Base-by-base conservation (phyloP, 2,888 invertebrate genomes). In the Acleris sparsana region DNA sequence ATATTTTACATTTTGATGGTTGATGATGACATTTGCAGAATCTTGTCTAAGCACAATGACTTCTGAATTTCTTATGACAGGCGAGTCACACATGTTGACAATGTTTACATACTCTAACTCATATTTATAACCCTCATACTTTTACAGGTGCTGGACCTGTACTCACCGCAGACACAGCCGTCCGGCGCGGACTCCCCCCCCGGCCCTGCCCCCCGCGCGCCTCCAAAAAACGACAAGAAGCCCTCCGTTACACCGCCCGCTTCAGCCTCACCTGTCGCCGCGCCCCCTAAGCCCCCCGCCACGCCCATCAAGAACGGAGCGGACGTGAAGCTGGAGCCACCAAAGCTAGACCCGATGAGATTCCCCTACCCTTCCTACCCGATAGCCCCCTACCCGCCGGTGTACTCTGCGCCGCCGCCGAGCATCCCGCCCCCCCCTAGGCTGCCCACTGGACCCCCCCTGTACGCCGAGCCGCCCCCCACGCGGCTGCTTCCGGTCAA, bases 111-210 rank as follows among this genome's bases (percentile, higher is more conserved):
- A 33, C 9, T 33, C 33, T 33, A 9, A 39, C 39, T 39, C 3
- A 33, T 11, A 11, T 33, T 22, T 29, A 9, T n/a, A 33, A 17
- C 17, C 1, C 17, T 25, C 25, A 3, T 22, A 1, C 17, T 22
- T n/a, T 80, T 78, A 0, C 80, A 95, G 92, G 95, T 95, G 13
- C 86, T 99, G 70, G 99, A 99, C 87, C 91, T 99, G 67, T 99
- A 99, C 88, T 97, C 97, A 0, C 95, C 96, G 74, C 94, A 96
- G 70, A 93, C 93, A 59, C 93, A 95, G 72, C 87, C 91, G 0
- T 88, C 93, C 11, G 94, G 94, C 16, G 93, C 94, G 0, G 95
- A 96, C 63, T 94, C 96, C 71, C 96, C 96, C 1, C 96, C 95
- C 1, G 85, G 94, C 43, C 83, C 92, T 49, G 89, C 94, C 25